phyloP scores from a whole-genome alignment of 2,888 invertebrate species.

The Eilema griseolum region DNA sequence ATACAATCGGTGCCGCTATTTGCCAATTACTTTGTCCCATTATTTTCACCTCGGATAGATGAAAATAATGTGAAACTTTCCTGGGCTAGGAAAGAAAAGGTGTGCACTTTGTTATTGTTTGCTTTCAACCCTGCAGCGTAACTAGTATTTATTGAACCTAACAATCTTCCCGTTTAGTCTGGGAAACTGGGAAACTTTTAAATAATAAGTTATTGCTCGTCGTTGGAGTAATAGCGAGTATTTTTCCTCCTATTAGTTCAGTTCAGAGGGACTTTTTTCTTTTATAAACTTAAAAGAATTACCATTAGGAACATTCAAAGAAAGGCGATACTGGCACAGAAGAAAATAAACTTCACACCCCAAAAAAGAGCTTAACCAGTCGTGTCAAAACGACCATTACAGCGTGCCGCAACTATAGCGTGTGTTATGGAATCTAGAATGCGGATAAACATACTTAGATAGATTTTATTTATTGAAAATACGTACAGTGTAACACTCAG shows the following conservation, averaged over 20 bases:
- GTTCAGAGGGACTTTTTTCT: not conserved
- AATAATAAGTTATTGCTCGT: slow-evolving; percentile 32
- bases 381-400: too few relatives aligned
- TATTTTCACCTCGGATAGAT: slow-evolving; percentile 28
- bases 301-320: not conserved
- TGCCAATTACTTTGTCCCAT: slow-evolving; percentile 22
- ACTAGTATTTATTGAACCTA: slow-evolving; percentile 38
- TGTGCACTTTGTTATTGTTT: slow-evolving; percentile 37
- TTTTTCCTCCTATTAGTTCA: not conserved
- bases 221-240: slow-evolving; percentile 1
- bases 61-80: slow-evolving; percentile 26
- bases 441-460: too few relatives aligned
- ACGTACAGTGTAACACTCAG: too few relatives aligned
- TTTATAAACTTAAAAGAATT: not conserved
- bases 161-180: slow-evolving; percentile 26
- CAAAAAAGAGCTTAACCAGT: too few relatives aligned
- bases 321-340: too few relatives aligned
- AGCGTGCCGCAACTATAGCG: too few relatives aligned
- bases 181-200: slow-evolving; percentile 36
- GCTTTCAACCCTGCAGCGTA: slow-evolving; percentile 35
- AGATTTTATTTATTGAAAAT: too few relatives aligned
- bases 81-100: slow-evolving; percentile 21
- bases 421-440: too few relatives aligned
- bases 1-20: slow-evolving; percentile 13
- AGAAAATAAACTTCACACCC: too few relatives aligned